Evolutionary conservation across 1,140 invertebrate species (phyloP).

Genomic region (Drosophila seguyi): DNA sequence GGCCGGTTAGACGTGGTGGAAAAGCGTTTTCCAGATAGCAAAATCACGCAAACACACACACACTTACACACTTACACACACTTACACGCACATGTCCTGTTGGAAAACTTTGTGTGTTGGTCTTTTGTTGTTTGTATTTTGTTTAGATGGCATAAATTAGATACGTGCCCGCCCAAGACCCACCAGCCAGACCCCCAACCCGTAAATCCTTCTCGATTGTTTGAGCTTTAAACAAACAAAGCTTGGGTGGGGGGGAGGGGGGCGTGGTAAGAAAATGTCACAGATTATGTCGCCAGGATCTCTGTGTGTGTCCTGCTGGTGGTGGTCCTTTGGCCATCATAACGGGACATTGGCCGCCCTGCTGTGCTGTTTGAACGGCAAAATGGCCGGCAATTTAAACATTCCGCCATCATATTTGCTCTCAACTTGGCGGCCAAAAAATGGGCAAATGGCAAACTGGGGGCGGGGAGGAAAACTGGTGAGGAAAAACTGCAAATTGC

Average conservation of each 20-base stretch:
- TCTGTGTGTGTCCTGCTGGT: not conserved
- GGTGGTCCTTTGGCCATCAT: constrained; percentile 12
- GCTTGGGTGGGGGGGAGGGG: not conserved
- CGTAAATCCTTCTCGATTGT: constrained; percentile 45
- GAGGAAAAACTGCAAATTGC: constrained; percentile 59
- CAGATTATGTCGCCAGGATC: constrained; percentile 38
- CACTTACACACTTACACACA: constrained; percentile 19
- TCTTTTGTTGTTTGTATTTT: constrained; percentile 78
- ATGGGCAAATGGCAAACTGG: not conserved
- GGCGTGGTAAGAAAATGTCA: constrained; percentile 18
- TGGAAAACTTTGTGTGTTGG: constrained; percentile 70
- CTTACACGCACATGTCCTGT: constrained; percentile 17
- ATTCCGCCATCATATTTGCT: constrained; percentile 61
- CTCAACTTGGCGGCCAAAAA: constrained; percentile 55
- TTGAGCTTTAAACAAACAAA: constrained; percentile 52
- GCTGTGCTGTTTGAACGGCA: constrained; percentile 13
- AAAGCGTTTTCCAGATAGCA: constrained; percentile 71
- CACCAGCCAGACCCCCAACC: too few species aligned
- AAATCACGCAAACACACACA: constrained; percentile 66
- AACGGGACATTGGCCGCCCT: constrained; percentile 3
- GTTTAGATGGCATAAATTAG: constrained; percentile 82
- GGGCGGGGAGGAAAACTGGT: too few species aligned
- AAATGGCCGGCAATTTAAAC: constrained; percentile 43
- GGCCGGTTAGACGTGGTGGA: constrained; percentile 31
- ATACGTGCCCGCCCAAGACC: constrained; percentile 68